Base-by-base conservation (phyloP, 1,140 invertebrate genomes). In the Aphis craccivora region DNA sequence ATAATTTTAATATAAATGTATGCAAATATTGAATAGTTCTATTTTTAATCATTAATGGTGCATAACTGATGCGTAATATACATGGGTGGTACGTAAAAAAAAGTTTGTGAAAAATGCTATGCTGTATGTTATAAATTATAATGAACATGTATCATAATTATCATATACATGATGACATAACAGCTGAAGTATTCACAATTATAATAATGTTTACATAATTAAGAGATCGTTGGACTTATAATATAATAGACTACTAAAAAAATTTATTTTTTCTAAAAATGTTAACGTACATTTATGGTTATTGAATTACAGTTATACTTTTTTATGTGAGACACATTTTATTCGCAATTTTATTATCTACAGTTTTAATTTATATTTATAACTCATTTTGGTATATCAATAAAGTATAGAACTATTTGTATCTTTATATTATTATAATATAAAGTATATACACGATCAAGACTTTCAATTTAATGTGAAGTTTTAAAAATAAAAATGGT, bases 341-440 rank as follows among this genome's bases (percentile, higher is more conserved):
- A 88, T 88, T 35, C n/a, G n/a, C 30, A 1, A 48, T 87, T 48
- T 30, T 51, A 35, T 88, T 88, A 37, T 89, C 22, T 35, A 25
- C 51, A 37, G 37, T 35, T 53, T 89, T 53, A 89, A 89, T 53
- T 89, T 53, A 22, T 87, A 25, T 89, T 89, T 89, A 53, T 53
- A 37, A 8, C 48, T 23, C 6, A 35, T 53, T 23, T 88, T 18
- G n/a, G 22, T 89, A 5, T 53, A 9, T n/a, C 22, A 51, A 53
- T 89, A 53, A 89, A 89, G 8, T 35, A 53, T 30, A 43, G 1
- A 86, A 40, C 84, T 86, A n/a, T 40, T 11, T 67, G n/a, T n/a
- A n/a, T 14, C 30, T n/a, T 18, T 67, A 67, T 67, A n/a, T 76
- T 55, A 60, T 30, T 86, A 5, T 86, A 40, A 5, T 86, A 40